Evolutionary conservation across 2,888 invertebrate genomes (phyloP).

Genomic region (Eupithecia abbreviata): DNA sequence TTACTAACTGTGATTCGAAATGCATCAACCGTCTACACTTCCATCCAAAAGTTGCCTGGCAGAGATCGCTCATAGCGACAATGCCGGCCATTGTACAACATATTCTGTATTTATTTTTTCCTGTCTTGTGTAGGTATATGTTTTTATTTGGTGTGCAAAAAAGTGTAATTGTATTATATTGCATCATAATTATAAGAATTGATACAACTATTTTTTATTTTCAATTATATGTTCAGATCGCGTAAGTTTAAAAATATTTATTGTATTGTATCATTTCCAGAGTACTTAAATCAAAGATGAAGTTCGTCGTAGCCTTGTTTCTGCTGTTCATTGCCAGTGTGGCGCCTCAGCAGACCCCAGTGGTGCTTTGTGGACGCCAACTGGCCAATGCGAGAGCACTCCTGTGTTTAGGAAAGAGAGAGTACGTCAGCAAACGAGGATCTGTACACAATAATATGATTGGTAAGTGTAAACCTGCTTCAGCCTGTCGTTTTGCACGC

Average conservation of each 20-base stretch:
- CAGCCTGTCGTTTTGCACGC: neutral
- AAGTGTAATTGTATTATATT: too few relatives aligned
- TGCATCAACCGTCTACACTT: neutral
- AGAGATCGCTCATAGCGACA: too few relatives aligned
- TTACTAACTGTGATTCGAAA: neutral
- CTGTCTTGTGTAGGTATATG: too few relatives aligned
- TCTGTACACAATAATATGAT: constrained; percentile 23
- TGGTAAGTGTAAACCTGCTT: constrained; percentile 12
- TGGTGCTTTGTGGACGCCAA: constrained; percentile 56
- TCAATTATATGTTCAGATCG: too few relatives aligned
- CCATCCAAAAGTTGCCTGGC: too few relatives aligned
- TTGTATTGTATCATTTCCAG: neutral
- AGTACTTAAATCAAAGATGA: constrained; percentile 40
- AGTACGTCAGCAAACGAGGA: constrained; percentile 51
- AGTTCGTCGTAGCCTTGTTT: constrained; percentile 41
- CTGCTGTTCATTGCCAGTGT: constrained; percentile 40
- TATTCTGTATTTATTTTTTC: too few relatives aligned
- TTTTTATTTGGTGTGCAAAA: too few relatives aligned
- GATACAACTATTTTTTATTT: too few relatives aligned
- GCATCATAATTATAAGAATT: too few relatives aligned
- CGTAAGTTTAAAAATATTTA: too few relatives aligned
- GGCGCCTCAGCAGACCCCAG: constrained; percentile 46
- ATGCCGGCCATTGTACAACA: too few relatives aligned
- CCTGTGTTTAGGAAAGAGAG: constrained; percentile 52
- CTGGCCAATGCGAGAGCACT: constrained; percentile 56